phyloP scores from a whole-genome alignment of 2,888 invertebrate genomes.

The Epirrita christyi region DNA sequence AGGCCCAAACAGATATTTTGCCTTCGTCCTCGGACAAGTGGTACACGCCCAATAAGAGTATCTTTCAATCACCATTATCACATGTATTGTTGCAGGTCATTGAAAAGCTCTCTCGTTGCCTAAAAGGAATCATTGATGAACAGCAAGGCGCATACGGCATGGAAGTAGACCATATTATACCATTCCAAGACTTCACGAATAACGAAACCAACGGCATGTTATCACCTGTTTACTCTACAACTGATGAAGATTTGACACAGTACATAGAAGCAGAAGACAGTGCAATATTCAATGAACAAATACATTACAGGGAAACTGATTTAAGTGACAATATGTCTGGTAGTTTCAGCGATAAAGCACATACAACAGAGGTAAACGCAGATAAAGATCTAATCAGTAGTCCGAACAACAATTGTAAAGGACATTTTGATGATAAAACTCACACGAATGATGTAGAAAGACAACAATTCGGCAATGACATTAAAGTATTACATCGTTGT shows the following conservation, averaged over 20 bases:
- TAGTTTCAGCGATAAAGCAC: background rate
- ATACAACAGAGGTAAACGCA: background rate
- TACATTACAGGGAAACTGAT: conserved; percentile 5
- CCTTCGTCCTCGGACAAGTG: background rate
- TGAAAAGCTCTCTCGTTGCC: conserved; percentile 59
- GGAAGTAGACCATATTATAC: background rate
- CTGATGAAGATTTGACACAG: conserved; percentile 32
- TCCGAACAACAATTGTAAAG: background rate
- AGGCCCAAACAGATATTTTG: background rate
- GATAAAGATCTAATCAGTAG: background rate
- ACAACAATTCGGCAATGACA: background rate
- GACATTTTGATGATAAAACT: background rate
- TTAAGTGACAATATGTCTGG: background rate
- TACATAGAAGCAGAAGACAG: conserved; percentile 5
- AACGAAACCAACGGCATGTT: background rate
- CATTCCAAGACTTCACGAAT: conserved; percentile 3
- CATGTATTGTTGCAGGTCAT: conserved; percentile 56
- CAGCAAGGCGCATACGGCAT: conserved; percentile 28
- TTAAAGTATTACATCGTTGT: conserved; percentile 39
- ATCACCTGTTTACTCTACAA: conserved; percentile 23
- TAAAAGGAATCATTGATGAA: conserved; percentile 54
- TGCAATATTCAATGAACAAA: conserved; percentile 22
- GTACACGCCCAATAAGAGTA: no score
- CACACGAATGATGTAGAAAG: no score
- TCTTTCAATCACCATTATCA: background rate